phyloP scores from a whole-genome alignment of 2,797 vertebrate genomes.

The Chiloscyllium punctatum region DNA sequence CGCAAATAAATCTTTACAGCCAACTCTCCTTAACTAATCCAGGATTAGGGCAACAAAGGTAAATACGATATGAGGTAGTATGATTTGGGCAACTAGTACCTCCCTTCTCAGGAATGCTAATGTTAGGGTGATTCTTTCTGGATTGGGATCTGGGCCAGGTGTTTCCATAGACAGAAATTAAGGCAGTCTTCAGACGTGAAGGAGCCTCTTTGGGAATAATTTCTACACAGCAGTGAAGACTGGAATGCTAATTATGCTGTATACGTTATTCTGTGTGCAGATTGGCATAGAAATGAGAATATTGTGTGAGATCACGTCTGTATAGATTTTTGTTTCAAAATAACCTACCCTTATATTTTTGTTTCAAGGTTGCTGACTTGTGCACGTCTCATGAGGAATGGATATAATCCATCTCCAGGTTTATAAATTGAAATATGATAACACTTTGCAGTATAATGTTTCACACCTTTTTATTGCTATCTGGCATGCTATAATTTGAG shows the following conservation, averaged over 20 bases:
- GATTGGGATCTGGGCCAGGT: not conserved
- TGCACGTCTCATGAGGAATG: not conserved
- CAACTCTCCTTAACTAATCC: not conserved
- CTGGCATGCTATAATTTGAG: not conserved
- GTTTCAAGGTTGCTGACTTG: not conserved
- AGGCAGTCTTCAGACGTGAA: not conserved
- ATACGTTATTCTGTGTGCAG: not conserved
- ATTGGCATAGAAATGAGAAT: not conserved
- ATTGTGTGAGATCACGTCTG: not conserved
- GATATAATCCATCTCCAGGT: not conserved
- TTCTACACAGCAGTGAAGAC: not conserved
- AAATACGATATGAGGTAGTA: not conserved
- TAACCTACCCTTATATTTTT: not conserved
- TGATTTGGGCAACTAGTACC: not conserved
- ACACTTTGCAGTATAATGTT: not conserved
- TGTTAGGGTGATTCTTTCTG: not conserved
- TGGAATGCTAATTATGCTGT: not conserved
- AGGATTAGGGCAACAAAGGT: not conserved
- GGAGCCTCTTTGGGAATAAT: not conserved
- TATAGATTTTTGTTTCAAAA: not conserved
- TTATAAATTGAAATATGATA: not conserved
- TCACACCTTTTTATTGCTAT: not conserved
- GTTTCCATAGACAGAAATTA: not conserved
- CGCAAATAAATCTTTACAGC: not conserved
- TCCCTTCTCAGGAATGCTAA: constrained; percentile 24